These are phyloP conservation scores for Trichopria drosophilae DNA, from an alignment of 2,888 invertebrate species.

Conservation along the genomic window DNA sequence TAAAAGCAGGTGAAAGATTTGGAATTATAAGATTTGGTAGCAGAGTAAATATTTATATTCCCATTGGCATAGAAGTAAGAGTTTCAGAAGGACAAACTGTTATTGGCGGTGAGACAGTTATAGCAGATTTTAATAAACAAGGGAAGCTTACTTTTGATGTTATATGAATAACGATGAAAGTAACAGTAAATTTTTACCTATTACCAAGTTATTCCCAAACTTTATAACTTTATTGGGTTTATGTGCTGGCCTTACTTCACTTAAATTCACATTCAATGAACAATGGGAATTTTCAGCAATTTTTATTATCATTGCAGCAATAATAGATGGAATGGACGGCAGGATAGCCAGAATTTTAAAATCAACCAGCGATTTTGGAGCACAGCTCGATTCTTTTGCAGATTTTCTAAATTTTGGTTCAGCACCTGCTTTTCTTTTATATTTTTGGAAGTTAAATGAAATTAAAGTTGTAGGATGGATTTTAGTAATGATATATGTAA, in stretches of 20 bases:
- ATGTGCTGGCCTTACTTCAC: conserved; percentile 18
- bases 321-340: conserved; percentile 23
- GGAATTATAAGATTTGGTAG: conserved; percentile 23
- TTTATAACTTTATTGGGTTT: conserved; percentile 24
- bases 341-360: conserved; percentile 20
- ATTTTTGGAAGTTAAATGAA: conserved; percentile 19
- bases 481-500: conserved; percentile 18
- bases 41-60: conserved; percentile 19
- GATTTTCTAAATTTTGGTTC: conserved; percentile 21
- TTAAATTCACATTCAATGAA: conserved; percentile 22
- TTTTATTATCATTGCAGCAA: conserved; percentile 20
- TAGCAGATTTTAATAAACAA: conserved; percentile 19
- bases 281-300: conserved; percentile 20
- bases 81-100: conserved; percentile 20
- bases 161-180: conserved; percentile 20
- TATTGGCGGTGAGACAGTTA: conserved; percentile 23
- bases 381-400: conserved; percentile 20
- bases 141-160: conserved; percentile 22
- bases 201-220: conserved; percentile 22
- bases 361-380: conserved; percentile 20
- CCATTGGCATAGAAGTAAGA: conserved; percentile 13
- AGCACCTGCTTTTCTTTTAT: conserved; percentile 19
- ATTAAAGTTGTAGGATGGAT: conserved; percentile 18
- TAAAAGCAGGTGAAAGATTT: conserved; percentile 20
- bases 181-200: conserved; percentile 16